Percentiles rank a stretch among this genome's conserved stretches.
These are phyloP conservation scores for Hymenochirus boettgeri DNA, from an alignment of 2,113 vertebrate genomes.

Conservation along the genomic window DNA sequence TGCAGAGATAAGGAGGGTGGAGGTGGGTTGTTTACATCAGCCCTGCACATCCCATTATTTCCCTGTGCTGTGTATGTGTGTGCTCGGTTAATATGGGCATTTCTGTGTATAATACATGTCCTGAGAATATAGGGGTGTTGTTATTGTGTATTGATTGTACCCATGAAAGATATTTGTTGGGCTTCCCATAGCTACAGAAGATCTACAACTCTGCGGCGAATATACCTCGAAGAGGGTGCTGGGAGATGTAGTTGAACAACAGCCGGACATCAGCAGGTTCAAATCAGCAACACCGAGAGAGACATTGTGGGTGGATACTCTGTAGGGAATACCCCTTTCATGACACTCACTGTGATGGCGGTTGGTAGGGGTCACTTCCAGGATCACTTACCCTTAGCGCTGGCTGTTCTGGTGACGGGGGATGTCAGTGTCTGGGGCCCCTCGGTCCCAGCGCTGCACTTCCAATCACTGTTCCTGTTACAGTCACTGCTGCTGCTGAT, in stretches of 20 bases:
- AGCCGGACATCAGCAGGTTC: too few relatives aligned
- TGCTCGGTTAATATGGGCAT: too few relatives aligned
- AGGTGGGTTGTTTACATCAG: not conserved
- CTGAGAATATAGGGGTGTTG: too few relatives aligned
- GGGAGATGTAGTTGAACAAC: conserved; percentile 1
- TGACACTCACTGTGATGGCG: not conserved
- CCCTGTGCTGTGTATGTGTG: not conserved
- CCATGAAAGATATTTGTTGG: too few relatives aligned
- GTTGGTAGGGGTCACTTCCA: not conserved
- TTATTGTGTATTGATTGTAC: too few relatives aligned
- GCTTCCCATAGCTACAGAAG: too few relatives aligned
- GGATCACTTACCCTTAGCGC: not conserved
- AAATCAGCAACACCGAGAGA: not conserved
- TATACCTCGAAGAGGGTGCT: conserved; percentile 16
- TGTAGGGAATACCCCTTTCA: too few relatives aligned
- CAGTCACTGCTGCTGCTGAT: not conserved
- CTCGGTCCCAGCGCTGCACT: conserved; percentile 11
- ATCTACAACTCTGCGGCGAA: too few relatives aligned
- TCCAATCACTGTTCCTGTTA: too few relatives aligned
- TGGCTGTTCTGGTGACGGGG: fast-evolving
- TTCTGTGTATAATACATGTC: too few relatives aligned
- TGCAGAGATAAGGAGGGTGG: conserved; percentile 1
- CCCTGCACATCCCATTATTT: not conserved
- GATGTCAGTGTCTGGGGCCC: not conserved
- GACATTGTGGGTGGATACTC: not conserved